A percentile compares a stretch with the other conserved stretches of the same genome.
phyloP scores from a whole-genome alignment of 1,140 invertebrate genomes.

The Lordiphosa stackelbergi region DNA sequence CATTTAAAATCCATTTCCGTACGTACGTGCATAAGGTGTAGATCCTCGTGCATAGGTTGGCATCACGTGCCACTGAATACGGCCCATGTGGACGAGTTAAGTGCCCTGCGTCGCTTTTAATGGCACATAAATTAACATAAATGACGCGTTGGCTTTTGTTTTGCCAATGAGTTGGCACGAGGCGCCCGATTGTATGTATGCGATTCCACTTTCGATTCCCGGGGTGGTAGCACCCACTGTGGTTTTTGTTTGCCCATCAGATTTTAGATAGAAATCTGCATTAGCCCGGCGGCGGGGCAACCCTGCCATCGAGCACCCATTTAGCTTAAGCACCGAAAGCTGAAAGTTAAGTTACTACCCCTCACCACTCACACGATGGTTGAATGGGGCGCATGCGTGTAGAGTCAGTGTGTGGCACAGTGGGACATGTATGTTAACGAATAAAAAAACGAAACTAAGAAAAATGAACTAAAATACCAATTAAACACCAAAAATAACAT shows the following conservation, averaged over 20 bases:
- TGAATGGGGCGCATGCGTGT: slow-evolving; percentile 10
- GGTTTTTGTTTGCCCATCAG: slow-evolving; percentile 74
- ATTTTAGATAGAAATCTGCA: slow-evolving; percentile 56
- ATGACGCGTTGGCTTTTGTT: slow-evolving; percentile 55
- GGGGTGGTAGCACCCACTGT: slow-evolving; percentile 54
- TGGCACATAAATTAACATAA: slow-evolving; percentile 73
- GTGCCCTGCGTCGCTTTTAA: slow-evolving; percentile 69
- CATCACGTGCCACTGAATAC: slow-evolving; percentile 46
- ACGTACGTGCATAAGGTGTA: slow-evolving; percentile 4
- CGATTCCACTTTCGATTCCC: slow-evolving; percentile 4
- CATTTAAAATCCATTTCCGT: slow-evolving; percentile 2
- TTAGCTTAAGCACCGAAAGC: slow-evolving; percentile 37
- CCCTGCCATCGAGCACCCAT: slow-evolving; percentile 12
- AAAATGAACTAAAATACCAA: too few relatives aligned
- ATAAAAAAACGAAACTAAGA: too few relatives aligned
- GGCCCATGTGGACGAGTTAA: slow-evolving; percentile 54
- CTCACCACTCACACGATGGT: slow-evolving; percentile 2
- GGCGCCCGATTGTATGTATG: slow-evolving; percentile 47
- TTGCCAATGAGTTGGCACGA: slow-evolving; percentile 69
- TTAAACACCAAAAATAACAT: too few relatives aligned
- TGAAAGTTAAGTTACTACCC: slow-evolving; percentile 26
- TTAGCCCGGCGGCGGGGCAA: slow-evolving; percentile 19
- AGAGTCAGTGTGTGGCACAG: slow-evolving; percentile 28
- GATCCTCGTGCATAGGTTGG: slow-evolving; percentile 12
- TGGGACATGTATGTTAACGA: slow-evolving; percentile 21